Percentiles rank a stretch among this genome's conserved stretches.
Evolutionary conservation across 2,888 invertebrate species (phyloP).

Genomic region (Pilophorus perplexus): DNA sequence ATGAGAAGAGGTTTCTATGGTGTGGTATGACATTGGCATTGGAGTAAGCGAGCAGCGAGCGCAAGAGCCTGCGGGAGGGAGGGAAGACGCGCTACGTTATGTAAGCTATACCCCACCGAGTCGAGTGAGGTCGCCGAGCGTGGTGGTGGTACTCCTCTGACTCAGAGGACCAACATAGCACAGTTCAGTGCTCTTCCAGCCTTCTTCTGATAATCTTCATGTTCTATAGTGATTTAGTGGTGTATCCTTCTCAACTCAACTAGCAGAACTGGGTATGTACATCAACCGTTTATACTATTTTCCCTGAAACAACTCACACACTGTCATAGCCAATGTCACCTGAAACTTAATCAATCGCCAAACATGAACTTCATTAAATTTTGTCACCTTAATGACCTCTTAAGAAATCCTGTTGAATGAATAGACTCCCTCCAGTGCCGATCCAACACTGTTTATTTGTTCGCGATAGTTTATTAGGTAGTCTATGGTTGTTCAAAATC

Average conservation of each 20-base stretch:
- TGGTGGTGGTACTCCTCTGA: conserved; percentile 36
- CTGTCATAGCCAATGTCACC: too few relatives aligned
- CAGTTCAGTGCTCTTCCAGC: conserved; percentile 40
- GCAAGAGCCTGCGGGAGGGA: background rate
- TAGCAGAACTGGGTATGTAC: conserved; percentile 26
- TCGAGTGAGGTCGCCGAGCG: conserved; percentile 3
- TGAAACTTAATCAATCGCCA: too few relatives aligned
- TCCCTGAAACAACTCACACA: too few relatives aligned
- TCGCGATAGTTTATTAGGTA: too few relatives aligned
- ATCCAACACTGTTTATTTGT: too few relatives aligned
- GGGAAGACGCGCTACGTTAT: conserved; percentile 28
- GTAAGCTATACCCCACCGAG: conserved; percentile 33
- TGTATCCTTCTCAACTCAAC: conserved; percentile 16
- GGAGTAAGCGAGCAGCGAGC: background rate
- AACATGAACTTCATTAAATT: too few relatives aligned
- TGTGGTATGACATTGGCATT: conserved; percentile 37
- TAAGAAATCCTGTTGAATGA: too few relatives aligned
- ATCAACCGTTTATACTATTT: background rate
- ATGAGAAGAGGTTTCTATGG: conserved; percentile 1
- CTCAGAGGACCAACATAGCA: conserved; percentile 34
- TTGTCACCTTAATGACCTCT: too few relatives aligned
- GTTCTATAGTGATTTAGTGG: conserved; percentile 32
- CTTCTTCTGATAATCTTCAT: conserved; percentile 35
- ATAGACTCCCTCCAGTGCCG: too few relatives aligned
- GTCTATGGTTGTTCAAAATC: too few relatives aligned